These are phyloP conservation scores for Neosalanx taihuensis DNA, from an alignment of 2,797 vertebrate genomes.

Conservation along the genomic window DNA sequence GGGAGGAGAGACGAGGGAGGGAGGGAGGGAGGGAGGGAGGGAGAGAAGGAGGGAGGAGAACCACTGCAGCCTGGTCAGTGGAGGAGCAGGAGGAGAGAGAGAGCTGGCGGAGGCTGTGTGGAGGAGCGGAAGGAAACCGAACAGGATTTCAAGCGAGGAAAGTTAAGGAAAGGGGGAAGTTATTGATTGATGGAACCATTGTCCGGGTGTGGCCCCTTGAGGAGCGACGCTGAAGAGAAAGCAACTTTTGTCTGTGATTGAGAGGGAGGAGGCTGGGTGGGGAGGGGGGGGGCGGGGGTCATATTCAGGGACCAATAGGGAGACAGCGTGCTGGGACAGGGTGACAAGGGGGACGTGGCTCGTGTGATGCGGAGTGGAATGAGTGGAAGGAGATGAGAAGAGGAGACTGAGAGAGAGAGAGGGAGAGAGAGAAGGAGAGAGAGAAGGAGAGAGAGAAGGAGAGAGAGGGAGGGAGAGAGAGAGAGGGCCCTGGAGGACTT, in stretches of 20 bases:
- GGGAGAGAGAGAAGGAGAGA: constrained; percentile 42
- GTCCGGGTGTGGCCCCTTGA: constrained; percentile 3
- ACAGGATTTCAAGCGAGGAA: background rate
- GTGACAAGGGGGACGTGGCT: constrained; percentile 51
- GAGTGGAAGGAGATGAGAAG: constrained; percentile 28
- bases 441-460: constrained; percentile 55
- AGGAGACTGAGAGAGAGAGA: constrained; percentile 17
- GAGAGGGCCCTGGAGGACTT: no score
- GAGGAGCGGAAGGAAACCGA: constrained; percentile 4
- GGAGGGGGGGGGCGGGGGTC: constrained; percentile 37
- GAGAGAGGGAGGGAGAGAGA: no score
- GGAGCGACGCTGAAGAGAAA: constrained; percentile 26
- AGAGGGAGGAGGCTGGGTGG: constrained; percentile 57
- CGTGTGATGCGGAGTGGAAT: constrained; percentile 57
- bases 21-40: background rate
- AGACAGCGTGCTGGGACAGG: constrained; percentile 56
- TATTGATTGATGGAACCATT: constrained; percentile 16
- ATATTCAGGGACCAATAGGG: constrained; percentile 38
- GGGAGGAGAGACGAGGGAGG: background rate
- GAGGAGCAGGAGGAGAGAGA: background rate
- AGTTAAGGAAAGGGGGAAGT: constrained; percentile 11
- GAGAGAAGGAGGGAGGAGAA: background rate
- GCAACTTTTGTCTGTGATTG: constrained; percentile 42
- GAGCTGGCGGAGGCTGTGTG: constrained; percentile 10
- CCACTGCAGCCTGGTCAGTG: background rate